These are phyloP conservation scores for Nannospalax galili DNA, from an alignment of 2,113 vertebrate species.

Conservation along the genomic window DNA sequence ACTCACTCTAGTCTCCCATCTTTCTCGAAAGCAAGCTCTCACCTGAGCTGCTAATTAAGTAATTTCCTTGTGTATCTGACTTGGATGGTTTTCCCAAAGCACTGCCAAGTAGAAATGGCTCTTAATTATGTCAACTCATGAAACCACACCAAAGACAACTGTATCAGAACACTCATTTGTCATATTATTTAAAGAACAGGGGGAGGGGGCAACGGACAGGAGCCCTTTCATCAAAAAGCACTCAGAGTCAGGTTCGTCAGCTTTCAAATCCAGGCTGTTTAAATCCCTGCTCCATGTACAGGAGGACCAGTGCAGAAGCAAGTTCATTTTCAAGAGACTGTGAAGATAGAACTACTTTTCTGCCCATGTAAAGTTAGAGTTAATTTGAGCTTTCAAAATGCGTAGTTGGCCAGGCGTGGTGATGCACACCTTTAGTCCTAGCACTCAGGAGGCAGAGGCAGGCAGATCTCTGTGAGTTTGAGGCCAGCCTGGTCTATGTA, in stretches of 20 bases:
- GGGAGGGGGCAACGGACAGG: not conserved
- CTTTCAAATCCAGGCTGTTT: not conserved
- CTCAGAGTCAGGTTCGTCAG: not conserved
- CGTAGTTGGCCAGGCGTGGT: too few species aligned
- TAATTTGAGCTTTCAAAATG: constrained; percentile 15
- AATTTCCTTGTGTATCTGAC: constrained; percentile 28
- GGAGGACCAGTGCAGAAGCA: not conserved
- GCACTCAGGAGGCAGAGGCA: too few species aligned
- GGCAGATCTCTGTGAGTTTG: too few species aligned
- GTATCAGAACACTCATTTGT: constrained; percentile 49
- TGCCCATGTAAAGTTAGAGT: constrained; percentile 42
- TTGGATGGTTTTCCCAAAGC: constrained; percentile 58
- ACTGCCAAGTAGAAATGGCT: constrained; percentile 61
- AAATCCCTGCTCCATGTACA: not conserved
- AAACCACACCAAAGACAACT: constrained; percentile 60
- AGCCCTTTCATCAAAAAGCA: not conserved
- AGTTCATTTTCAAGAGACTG: not conserved
- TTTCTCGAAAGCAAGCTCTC: constrained; percentile 52
- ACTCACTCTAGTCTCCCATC: not conserved
- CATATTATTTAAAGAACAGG: constrained; percentile 50
- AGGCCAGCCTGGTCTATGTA: too few species aligned
- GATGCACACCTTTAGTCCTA: too few species aligned
- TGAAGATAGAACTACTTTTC: not conserved
- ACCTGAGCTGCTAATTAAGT: constrained; percentile 68
- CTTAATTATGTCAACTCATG: constrained; percentile 61